A percentile compares a stretch with the other conserved stretches of the same genome.
phyloP scores from a whole-genome alignment of 2,113 vertebrate species.

The Scalopus aquaticus region DNA sequence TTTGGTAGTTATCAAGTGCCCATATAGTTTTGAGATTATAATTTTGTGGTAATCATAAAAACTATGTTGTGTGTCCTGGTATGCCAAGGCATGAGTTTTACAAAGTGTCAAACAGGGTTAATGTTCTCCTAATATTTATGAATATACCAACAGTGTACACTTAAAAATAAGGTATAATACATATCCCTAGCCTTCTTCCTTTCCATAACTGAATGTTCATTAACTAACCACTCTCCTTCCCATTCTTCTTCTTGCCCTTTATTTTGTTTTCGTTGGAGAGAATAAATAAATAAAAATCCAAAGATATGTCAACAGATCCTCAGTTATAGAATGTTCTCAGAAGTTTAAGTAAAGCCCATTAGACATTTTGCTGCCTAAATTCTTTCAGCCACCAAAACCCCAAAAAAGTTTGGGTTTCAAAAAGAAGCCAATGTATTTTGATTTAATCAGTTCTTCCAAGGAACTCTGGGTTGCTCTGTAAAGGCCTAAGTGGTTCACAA shows the following conservation, averaged over 20 bases:
- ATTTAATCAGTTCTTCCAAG: neutral
- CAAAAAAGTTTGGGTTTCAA: no score
- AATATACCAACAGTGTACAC: neutral
- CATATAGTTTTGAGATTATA: neutral
- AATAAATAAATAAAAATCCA: neutral
- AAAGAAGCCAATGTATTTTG: neutral
- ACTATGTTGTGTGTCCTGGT: neutral
- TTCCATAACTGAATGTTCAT: neutral
- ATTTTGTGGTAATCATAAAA: neutral
- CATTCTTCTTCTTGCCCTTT: neutral
- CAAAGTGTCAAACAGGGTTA: neutral
- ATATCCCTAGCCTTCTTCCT: fast-evolving
- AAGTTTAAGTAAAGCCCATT: neutral
- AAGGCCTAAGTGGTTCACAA: neutral
- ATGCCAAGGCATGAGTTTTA: neutral
- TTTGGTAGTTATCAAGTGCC: neutral
- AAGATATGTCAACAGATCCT: neutral
- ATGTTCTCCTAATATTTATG: neutral
- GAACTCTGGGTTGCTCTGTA: neutral
- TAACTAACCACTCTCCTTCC: neutral
- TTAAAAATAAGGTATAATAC: neutral
- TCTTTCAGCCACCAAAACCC: neutral
- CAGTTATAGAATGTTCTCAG: neutral
- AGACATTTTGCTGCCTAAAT: neutral
- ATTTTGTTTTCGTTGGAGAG: neutral